Conservation (phyloP, 1,140 invertebrate genomes). For the Conus betulinus region DNA sequence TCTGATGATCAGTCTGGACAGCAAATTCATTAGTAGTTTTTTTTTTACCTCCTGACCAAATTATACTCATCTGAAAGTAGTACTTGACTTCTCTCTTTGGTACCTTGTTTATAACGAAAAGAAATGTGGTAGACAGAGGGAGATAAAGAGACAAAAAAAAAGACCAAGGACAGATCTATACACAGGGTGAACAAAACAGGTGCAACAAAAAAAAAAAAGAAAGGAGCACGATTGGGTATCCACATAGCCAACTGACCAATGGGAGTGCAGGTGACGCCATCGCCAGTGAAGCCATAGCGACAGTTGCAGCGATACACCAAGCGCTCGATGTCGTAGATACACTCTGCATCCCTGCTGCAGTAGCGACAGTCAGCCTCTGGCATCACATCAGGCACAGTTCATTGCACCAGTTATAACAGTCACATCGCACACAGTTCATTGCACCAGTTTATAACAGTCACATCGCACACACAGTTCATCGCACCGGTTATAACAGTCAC, state of each 20-base stretch:
- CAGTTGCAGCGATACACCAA: conserved; percentile 86
- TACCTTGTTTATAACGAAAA: neutral
- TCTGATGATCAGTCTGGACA: no score
- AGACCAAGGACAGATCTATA: neutral
- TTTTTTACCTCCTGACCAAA: no score
- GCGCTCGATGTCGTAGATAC: conserved; percentile 65
- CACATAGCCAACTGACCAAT: neutral
- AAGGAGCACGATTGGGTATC: neutral
- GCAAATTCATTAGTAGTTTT: no score
- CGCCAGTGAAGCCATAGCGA: conserved; percentile 86
- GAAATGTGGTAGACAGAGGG: neutral
- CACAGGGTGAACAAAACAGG: neutral
- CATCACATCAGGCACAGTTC: neutral
- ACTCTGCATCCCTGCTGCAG: conserved; percentile 73
- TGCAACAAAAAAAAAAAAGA: neutral
- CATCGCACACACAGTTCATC: no score
- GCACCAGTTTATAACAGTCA: no score
- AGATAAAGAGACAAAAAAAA: neutral
- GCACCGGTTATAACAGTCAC: no score
- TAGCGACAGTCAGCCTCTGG: conserved; percentile 60
- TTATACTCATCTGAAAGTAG: no score
- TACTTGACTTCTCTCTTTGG: no score
- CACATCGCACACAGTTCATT: no score
- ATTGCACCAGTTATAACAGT: no score
- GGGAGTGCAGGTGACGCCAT: conserved; percentile 78